Base-by-base conservation (phyloP, 2,888 invertebrate species). In the Apamea sordens region DNA sequence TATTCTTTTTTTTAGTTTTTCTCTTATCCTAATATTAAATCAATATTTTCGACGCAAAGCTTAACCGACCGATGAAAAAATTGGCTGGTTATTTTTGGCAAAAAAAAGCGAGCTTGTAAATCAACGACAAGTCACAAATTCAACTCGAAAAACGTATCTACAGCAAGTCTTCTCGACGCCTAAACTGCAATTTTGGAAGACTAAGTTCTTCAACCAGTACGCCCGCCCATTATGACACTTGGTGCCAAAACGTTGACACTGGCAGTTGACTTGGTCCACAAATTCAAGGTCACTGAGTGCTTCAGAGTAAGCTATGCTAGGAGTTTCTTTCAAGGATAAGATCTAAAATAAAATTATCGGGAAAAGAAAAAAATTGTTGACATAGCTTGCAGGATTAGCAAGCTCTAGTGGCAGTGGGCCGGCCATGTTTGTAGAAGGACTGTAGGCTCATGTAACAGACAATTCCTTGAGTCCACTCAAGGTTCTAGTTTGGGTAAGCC, bases 1-100 rank as follows among this genome's bases (percentile, higher is more conserved):
- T 77, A n/a, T 77, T 44, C 6, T 44, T 64, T 77, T 78, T 64
- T 15, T 56, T 77, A 53, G 0, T 64, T 76, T 78, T 78, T 32
- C 13, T 78, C 53, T 4, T 53, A 18, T 32, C 28, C 13, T 76
- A 24, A 50, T 10, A 50, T 63, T 24, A 28, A 53, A 32, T 47
- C 32, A 47, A 76, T 13, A 59, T 75, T 53, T 21, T 50, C 21
- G 13, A 50, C 21, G 21, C 44, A n/a, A 21, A 76, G n/a, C 0
- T 24, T 59, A 13, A n/a, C n/a, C 1, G 6, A 21, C 6, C 10
- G 4, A 10, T 24, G 5, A 75, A 44, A 56, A 32, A 24, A 18
- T 21, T n/a, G 8, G 5, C 32, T 32, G 50, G 69, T 69, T 32
- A 15, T 56, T 56, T 68, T 18, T 7, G 11, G 18, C 24, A 28